Evolutionary conservation across 2,888 invertebrate genomes (phyloP).

Genomic region (Dioctria rufipes): DNA sequence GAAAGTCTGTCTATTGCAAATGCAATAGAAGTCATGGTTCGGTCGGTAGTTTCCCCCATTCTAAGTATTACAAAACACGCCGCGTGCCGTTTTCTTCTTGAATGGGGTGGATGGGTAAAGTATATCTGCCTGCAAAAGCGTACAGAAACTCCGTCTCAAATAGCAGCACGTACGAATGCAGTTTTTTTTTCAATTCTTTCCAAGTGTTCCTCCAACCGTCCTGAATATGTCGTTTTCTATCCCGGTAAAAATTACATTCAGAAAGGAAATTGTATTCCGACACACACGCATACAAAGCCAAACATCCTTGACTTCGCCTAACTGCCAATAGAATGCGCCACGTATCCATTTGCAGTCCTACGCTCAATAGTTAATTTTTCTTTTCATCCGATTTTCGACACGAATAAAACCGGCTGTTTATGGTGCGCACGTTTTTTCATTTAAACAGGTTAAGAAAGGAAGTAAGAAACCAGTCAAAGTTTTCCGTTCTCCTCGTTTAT

Average conservation of each 20-base stretch:
- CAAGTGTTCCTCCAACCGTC: neutral
- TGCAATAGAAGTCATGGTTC: conserved; percentile 26
- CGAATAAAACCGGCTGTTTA: conserved; percentile 15
- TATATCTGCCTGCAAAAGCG: neutral
- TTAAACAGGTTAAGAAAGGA: conserved; percentile 18
- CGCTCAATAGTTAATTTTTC: conserved; percentile 26
- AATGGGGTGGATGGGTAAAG: neutral
- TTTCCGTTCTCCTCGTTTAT: neutral
- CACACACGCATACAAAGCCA: neutral
- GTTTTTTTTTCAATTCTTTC: conserved; percentile 26
- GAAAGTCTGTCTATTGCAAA: conserved; percentile 28
- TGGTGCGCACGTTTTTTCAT: neutral
- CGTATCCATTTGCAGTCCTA: neutral
- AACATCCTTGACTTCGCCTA: neutral
- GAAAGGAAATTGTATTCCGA: conserved; percentile 37
- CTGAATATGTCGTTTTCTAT: neutral
- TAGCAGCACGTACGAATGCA: conserved; percentile 40
- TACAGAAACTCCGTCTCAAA: neutral
- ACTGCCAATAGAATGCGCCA: neutral
- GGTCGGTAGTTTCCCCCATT: neutral
- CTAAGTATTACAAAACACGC: neutral
- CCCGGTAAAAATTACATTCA: conserved; percentile 5
- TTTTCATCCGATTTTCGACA: conserved; percentile 39
- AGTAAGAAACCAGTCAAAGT: neutral
- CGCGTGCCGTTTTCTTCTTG: neutral